phyloP scores from a whole-genome alignment of 1,140 invertebrate species.

The Cydia pomonella region DNA sequence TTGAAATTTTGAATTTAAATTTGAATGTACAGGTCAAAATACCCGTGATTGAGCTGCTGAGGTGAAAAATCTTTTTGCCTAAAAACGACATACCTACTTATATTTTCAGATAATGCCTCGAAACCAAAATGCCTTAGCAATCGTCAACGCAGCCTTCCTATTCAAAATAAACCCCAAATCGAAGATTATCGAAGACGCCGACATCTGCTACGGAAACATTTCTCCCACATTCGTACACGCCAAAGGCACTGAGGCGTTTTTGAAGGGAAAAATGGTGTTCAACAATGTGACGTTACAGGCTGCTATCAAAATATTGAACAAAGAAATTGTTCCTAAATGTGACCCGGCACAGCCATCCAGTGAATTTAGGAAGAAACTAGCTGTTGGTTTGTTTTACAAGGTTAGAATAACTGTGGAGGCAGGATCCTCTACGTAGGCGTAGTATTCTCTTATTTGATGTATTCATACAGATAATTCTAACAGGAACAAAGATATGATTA shows the following conservation, averaged over 20 bases:
- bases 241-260: constrained; percentile 83
- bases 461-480: too few species aligned
- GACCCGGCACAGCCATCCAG: constrained; percentile 83
- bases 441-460: too few species aligned
- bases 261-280: constrained; percentile 82
- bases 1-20: too few species aligned
- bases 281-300: constrained; percentile 71
- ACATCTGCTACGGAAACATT: constrained; percentile 86
- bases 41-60: too few species aligned
- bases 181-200: constrained; percentile 59
- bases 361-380: constrained; percentile 83
- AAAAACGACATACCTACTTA: not conserved
- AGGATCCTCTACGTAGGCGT: not conserved
- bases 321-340: constrained; percentile 83
- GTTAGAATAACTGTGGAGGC: constrained; percentile 53
- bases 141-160: constrained; percentile 90
- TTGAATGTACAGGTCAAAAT: too few species aligned
- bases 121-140: constrained; percentile 90
- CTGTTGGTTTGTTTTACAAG: constrained; percentile 86
- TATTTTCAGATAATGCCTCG: constrained; percentile 86
- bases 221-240: constrained; percentile 87
- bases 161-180: constrained; percentile 80
- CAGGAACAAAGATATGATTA: too few species aligned
- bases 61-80: not conserved
- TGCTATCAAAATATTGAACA: constrained; percentile 80